Base-by-base conservation (phyloP, 2,888 invertebrate species). In the Andrena bicolor region DNA sequence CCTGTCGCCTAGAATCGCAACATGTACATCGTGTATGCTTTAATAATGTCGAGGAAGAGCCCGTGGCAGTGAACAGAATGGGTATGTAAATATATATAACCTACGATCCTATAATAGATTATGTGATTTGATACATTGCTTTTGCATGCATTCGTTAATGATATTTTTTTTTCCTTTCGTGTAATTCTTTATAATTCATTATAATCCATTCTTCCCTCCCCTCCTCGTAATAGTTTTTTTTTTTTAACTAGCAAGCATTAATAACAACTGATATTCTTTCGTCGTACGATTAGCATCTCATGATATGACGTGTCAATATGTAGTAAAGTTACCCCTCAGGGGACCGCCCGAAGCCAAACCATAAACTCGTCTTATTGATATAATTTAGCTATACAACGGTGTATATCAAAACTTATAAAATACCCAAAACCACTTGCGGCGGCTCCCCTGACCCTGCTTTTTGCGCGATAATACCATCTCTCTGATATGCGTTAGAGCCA, bases 351-450 rank as follows among this genome's bases (percentile, higher is more conserved):
- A 90, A 92, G 91, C 88, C 87, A 92, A 91, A 90, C 87, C 89
- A 89, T 86, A 91, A 88, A 73, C 10, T 83, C 88, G 84, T 87
- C 88, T 90, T 90, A 90, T 87, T 87, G 80, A 87, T 90, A 88
- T 86, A 89, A 87, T 91, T 91, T 90, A 92, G 89, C 89, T 92
- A 92, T 91, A 91, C 91, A 92, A 90, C 83, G 90, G 87, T 88
- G 90, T 91, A 92, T 93, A 93, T 93, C 92, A 93, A 93, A 92
- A 93, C 92, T 92, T 93, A 93, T 92, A 93, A 93, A 93, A 93
- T 93, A 93, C 90, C 91, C 92, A 92, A 92, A 93, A 93, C 92
- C 91, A 92, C 90, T 82, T 56, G 83, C 88, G 90, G 82, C 89
- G 85, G 85, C 84, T 88, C 89, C 89, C 90, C 90, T 90, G 91